Percentiles rank a stretch among this genome's conserved stretches.
These are phyloP conservation scores for Ophion slaviceki DNA, from an alignment of 2,888 invertebrate species.

Conservation along the genomic window DNA sequence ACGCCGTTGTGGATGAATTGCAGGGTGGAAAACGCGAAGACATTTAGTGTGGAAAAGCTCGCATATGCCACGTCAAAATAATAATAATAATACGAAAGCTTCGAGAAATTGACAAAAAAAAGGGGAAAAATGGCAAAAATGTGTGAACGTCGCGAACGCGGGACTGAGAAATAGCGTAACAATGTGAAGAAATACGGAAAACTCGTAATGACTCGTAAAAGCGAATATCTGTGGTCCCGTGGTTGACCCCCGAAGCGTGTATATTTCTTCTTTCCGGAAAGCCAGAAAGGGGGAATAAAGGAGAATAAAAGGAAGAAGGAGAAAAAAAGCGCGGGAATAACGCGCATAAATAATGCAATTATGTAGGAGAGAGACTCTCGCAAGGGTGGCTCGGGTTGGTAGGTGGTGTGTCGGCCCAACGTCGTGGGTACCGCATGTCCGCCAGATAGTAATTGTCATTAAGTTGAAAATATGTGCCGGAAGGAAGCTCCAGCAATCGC, in stretches of 20 bases:
- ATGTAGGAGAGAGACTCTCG: constrained; percentile 61
- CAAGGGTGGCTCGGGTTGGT: constrained; percentile 17
- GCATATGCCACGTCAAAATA: constrained; percentile 1
- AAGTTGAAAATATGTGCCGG: constrained; percentile 78
- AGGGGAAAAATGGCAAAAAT: not conserved
- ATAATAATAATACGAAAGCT: not conserved
- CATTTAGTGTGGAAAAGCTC: constrained; percentile 3
- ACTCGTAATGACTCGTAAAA: constrained; percentile 61
- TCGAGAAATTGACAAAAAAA: not conserved
- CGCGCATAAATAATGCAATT: constrained; percentile 75
- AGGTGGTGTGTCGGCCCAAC: constrained; percentile 30
- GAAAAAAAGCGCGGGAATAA: constrained; percentile 58
- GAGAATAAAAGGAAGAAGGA: constrained; percentile 37
- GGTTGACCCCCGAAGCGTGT: constrained; percentile 19
- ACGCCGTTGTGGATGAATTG: constrained; percentile 32
- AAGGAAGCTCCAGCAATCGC: constrained; percentile 75
- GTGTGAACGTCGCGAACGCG: not conserved
- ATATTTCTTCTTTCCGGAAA: constrained; percentile 54
- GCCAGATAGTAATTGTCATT: constrained; percentile 78
- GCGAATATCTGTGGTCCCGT: constrained; percentile 38
- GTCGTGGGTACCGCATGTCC: constrained; percentile 68
- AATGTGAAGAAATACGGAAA: not conserved
- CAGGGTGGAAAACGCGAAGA: not conserved
- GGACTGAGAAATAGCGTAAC: not conserved
- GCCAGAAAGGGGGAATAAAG: constrained; percentile 27